Evolutionary conservation across 2,888 invertebrate species (phyloP), one percentile per base, ranked within the genome.

Genomic region (Tetramorium bicarinatum): DNA sequence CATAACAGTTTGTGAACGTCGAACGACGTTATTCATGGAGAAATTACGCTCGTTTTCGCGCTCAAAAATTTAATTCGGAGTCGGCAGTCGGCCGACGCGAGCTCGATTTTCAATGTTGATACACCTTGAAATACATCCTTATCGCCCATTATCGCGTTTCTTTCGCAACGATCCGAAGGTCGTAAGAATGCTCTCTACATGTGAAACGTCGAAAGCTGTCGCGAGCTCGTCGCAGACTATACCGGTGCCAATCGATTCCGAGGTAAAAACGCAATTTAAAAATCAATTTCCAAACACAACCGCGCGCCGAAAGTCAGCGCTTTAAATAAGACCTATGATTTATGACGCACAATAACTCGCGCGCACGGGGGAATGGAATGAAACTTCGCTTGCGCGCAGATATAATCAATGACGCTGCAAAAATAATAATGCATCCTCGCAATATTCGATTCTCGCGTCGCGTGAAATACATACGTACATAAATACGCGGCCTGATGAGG

Each of bases 391-490:
- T 29, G 47, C 38, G 47, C 56, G 38, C 25, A 61, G 49, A 80
- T 80, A 72, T 49, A 80, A 80, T 80, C 79, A 61, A 72, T 80
- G 72, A 80, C 72, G 79, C n/a, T 80, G 79, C 79, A 72, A 59
- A 80, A 80, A 80, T 71, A 80, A 71, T 79, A 79, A 79, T 72
- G 47, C 18, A 69, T 79, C 59, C 72, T 47, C 38, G 59, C 38
- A 61, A 80, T 49, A n/a, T 80, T 80, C 59, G 72, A 61, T 80
- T 61, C 61, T 38, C 47, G 59, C 18, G 44, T 76, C 71, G 34
- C 18, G 18, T 47, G 21, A 67, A 69, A 69, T 44, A 66, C 25
- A 34, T 13, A 54, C 13, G 1, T 54, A 44, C 25, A 44, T 29
- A 49, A 44, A 44, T 44, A 21, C 15, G 8, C 13, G 54, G 9